Conservation (phyloP, 2,797 vertebrate genomes). For the Taeniopygia guttata region DNA sequence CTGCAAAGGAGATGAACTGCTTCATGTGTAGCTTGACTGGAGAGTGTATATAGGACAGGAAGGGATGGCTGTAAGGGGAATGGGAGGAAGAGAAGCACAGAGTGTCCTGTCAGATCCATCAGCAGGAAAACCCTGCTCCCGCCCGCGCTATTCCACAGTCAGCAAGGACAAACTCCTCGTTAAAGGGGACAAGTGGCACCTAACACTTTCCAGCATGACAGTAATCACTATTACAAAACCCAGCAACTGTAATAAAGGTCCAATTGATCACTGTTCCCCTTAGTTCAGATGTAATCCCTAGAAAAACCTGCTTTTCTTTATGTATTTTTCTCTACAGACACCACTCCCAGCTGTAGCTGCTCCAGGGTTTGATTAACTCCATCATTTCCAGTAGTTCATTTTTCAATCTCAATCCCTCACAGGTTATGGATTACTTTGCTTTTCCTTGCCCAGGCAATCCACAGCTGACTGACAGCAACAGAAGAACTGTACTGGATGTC, state of each 20-base stretch:
- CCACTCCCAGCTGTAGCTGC: neutral
- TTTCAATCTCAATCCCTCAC: neutral
- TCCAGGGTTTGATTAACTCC: neutral
- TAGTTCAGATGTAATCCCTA: neutral
- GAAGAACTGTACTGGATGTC: neutral
- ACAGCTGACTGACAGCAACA: neutral
- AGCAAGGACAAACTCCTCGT: neutral
- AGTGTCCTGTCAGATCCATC: slow-evolving; percentile 14
- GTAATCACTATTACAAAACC: neutral
- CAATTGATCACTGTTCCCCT: neutral
- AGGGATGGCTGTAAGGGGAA: slow-evolving; percentile 89
- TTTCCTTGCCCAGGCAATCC: neutral
- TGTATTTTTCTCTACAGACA: neutral
- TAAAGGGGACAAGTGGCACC: neutral
- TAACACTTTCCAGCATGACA: neutral
- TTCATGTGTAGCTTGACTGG: slow-evolving; percentile 97
- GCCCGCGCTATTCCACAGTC: fast-evolving
- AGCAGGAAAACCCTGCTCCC: neutral
- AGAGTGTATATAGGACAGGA: slow-evolving; percentile 97
- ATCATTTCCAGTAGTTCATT: neutral
- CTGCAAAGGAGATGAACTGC: slow-evolving; percentile 98
- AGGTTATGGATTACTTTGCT: neutral
- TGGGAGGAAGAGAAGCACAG: slow-evolving; percentile 26
- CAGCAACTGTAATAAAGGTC: neutral
- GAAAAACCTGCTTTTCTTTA: neutral